Percentiles rank a stretch among this genome's conserved stretches.
Evolutionary conservation across 92 coral and sea anemone species (phyloP).

Genomic region (Actinernus sp.): DNA sequence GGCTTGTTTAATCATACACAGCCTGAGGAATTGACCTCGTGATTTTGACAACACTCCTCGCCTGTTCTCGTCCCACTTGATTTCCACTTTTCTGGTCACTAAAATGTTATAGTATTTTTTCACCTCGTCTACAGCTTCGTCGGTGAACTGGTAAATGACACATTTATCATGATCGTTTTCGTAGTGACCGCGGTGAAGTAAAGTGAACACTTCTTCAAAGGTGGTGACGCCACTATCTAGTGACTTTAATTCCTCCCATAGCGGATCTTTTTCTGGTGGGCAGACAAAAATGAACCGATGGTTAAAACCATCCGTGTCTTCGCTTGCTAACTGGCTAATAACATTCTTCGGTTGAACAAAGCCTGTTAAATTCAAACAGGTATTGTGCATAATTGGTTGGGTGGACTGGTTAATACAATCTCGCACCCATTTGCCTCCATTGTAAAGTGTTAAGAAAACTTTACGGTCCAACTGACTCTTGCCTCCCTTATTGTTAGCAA

Average conservation of each 20-base stretch:
- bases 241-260: constrained; percentile 33
- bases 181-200: constrained; percentile 9
- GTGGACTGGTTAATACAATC: constrained; percentile 9
- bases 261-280: constrained; percentile 40
- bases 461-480: constrained; percentile 21
- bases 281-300: constrained; percentile 27
- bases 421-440: constrained; percentile 17
- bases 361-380: constrained; percentile 14
- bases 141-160: constrained; percentile 8
- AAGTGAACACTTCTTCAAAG: constrained; percentile 17
- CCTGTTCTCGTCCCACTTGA: constrained; percentile 25
- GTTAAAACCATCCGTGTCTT: constrained; percentile 46
- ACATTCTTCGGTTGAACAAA: constrained; percentile 14
- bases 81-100: constrained; percentile 21
- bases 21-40: constrained; percentile 23
- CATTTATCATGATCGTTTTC: neutral
- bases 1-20: constrained; percentile 29
- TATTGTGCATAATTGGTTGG: neutral
- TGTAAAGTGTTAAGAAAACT: constrained; percentile 3
- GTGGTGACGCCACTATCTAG: constrained; percentile 3
- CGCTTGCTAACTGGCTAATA: constrained; percentile 9
- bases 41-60: constrained; percentile 23
- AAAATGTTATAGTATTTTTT: constrained; percentile 14
- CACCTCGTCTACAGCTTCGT: constrained; percentile 7
- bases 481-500: constrained; percentile 20